phyloP scores from a whole-genome alignment of 1,140 invertebrate genomes.

The Ylistrum balloti region DNA sequence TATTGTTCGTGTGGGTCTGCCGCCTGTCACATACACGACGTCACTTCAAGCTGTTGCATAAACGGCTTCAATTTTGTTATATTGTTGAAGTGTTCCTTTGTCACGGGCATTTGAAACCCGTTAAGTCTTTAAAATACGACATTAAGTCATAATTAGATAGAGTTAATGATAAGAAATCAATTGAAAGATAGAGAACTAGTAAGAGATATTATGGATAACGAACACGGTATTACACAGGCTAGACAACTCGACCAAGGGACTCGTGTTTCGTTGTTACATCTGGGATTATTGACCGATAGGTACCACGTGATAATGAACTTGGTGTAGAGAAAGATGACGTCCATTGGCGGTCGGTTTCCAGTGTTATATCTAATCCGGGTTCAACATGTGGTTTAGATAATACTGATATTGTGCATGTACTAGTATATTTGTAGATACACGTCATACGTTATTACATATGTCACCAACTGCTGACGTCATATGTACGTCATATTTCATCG shows the following conservation, averaged over 20 bases:
- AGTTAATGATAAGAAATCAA: background rate
- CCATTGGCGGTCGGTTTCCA: background rate
- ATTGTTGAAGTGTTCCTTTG: background rate
- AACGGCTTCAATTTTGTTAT: background rate
- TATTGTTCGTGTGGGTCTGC: background rate
- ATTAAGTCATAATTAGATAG: conserved; percentile 14
- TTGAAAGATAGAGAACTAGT: too few relatives aligned
- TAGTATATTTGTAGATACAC: too few relatives aligned
- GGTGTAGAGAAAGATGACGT: too few relatives aligned
- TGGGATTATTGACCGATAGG: background rate
- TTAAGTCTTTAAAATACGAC: background rate
- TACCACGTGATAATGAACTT: background rate
- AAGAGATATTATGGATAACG: background rate
- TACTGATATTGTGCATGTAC: too few relatives aligned
- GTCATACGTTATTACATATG: too few relatives aligned
- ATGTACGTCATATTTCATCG: too few relatives aligned
- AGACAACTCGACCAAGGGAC: background rate
- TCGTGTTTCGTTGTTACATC: background rate
- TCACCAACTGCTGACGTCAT: too few relatives aligned
- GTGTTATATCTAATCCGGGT: too few relatives aligned
- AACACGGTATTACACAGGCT: background rate
- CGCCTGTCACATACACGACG: background rate
- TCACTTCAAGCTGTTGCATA: background rate
- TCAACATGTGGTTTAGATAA: too few relatives aligned
- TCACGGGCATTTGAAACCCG: background rate